phyloP scores from a whole-genome alignment of 2,888 invertebrate genomes.

The Parascotia fuliginaria region DNA sequence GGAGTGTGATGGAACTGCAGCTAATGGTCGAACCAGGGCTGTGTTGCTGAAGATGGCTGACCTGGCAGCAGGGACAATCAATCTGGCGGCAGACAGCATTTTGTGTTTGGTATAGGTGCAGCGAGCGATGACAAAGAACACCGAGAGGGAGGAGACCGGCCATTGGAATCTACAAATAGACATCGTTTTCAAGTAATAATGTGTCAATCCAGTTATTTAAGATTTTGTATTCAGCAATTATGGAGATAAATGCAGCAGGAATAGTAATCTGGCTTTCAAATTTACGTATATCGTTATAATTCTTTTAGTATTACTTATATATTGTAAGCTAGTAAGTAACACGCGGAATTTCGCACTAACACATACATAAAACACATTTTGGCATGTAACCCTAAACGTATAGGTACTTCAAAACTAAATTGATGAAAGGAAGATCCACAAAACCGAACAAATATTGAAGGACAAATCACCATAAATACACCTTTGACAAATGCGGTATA shows the following conservation, averaged over 20 bases:
- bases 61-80: constrained; percentile 95
- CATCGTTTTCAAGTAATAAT: too few relatives aligned
- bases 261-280: too few relatives aligned
- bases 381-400: too few relatives aligned
- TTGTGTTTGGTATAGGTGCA: constrained; percentile 81
- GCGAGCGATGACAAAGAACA: constrained; percentile 80
- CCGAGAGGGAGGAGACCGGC: constrained; percentile 30
- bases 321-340: too few relatives aligned
- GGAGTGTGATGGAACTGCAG: constrained; percentile 89
- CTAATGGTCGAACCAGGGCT: constrained; percentile 92
- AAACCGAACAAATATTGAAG: constrained; percentile 18
- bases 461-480: constrained; percentile 38
- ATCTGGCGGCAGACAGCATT: constrained; percentile 94
- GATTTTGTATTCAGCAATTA: too few relatives aligned
- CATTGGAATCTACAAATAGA: too few relatives aligned
- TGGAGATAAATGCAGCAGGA: too few relatives aligned
- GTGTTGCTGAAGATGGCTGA: constrained; percentile 91
- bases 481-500: constrained; percentile 42
- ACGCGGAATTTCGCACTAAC: too few relatives aligned
- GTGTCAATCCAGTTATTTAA: too few relatives aligned
- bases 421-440: constrained; percentile 1
- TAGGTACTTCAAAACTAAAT: neutral
- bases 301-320: too few relatives aligned
- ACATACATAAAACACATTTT: too few relatives aligned
- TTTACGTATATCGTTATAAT: too few relatives aligned